Evolutionary conservation across 2,797 vertebrate species (phyloP), one percentile per base, ranked within the genome.

Genomic region (Potorous gilbertii): DNA sequence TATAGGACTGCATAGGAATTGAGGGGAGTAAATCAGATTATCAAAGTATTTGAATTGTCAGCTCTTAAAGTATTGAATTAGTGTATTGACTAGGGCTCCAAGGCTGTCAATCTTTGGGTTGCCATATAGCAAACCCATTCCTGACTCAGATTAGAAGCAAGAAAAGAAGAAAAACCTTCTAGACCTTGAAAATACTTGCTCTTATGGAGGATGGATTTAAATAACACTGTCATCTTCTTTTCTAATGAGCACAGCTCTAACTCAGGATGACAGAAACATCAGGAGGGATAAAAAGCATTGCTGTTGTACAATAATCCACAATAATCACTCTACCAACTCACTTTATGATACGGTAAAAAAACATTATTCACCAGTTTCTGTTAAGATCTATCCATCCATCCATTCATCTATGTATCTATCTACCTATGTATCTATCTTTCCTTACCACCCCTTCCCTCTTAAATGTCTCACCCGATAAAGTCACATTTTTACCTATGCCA

Each of bases 231-330:
- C 0, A 14, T 28, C 27, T 92, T 93, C 92, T 81, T 74, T 6
- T 29, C 13, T 55, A 21, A 31, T 90, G 66, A 59, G 31, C 6
- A 93, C 91, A 97, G 27, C 21, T 95, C 55, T 87, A 18, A 94
- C 24, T 91, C 55, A 89, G 91, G 40, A 54, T 89, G n/a, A 62
- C 4, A 52, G 52, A 94, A 55, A n/a, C 4, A 40, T 12, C 81
- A 46, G 66, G 66, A 24, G 66, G 59, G 14, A 52, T n/a, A 28
- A 56, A 66, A 66, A 93, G 57, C n/a, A 92, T 92, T 92, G 46
- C 5, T 81, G 11, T 9, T 24, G 0, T 29, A 46, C 31, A 10
- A 54, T 93, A 90, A 90, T 5, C 0, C 29, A 74, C n/a, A 31
- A 90, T 91, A 96, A n/a, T 0, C 2, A 27, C 93, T 91, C 10